Evolutionary conservation across 1,140 invertebrate genomes (phyloP), one percentile per base, ranked within the genome.

Genomic region (Spodoptera litura): DNA sequence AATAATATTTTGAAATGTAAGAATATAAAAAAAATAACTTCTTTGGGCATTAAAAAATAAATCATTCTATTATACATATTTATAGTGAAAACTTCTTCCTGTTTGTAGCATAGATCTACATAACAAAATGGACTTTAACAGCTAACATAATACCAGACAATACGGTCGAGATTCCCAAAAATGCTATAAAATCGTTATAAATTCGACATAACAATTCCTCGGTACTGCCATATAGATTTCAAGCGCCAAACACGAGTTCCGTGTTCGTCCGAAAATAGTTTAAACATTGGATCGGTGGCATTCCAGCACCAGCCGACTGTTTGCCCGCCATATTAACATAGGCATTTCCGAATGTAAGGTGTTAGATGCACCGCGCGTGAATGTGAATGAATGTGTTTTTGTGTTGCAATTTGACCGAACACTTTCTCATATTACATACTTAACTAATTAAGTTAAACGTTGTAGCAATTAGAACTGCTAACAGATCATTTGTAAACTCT

Each of bases 311-410:
- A 13, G 70, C 58, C 38, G 51, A 31, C 62, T 75, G 73, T 75
- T 75, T 75, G 73, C 58, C 59, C 59, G 73, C 58, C 73, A 53
- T 75, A 75, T 75, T 75, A 75, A 62, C 73, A 75, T 75, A 62
- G 71, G 73, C 73, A 75, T 75, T 75, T 75, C 73, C 49, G 59
- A 62, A 64, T 56, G 73, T 75, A 49, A 75, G 58, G 44, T 64
- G 73, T 64, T 73, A 73, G 71, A 59, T 75, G 68, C 68, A 71
- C 27, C 52, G 59, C 25, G 12, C 38, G 13, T 35, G n/a, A 27
- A 55, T n/a, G 52, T 68, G 44, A 75, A 75, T 75, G 58, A 75
- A 64, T 53, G 73, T 61, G 13, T 31, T 75, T 12, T 64, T 75
- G 58, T 75, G 20, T 62, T 62, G 55, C 59, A 53, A 75, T 64